These are phyloP conservation scores for Notodonta dromedarius DNA, from an alignment of 2,888 invertebrate genomes.

Conservation along the genomic window DNA sequence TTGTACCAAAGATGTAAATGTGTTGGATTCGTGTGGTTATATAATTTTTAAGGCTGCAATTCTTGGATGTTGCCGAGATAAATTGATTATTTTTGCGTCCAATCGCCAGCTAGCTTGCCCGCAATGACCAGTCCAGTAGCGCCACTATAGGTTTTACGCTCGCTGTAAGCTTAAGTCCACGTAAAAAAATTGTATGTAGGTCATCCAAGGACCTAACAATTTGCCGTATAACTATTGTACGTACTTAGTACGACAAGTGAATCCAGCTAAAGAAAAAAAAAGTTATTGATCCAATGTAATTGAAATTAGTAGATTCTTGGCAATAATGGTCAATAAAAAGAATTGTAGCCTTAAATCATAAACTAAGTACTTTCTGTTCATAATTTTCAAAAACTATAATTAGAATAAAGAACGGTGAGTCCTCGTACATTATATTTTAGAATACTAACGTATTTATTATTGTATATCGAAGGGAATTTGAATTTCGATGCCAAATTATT, in stretches of 20 bases:
- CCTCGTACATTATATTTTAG: constrained; percentile 29
- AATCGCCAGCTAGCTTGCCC: no score
- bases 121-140: no score
- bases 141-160: no score
- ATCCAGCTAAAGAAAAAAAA: no score
- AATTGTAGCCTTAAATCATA: constrained; percentile 35
- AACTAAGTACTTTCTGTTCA: constrained; percentile 30
- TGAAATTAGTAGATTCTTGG: no score
- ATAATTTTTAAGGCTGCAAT: constrained; percentile 47
- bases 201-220: no score
- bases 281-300: no score
- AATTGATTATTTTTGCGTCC: no score
- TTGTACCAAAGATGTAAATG: constrained; percentile 82
- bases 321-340: constrained; percentile 5
- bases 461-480: constrained; percentile 45
- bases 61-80: constrained; percentile 14
- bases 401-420: constrained; percentile 20
- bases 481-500: constrained; percentile 68
- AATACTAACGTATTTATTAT: constrained; percentile 50
- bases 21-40: constrained; percentile 65
- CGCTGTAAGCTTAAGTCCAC: no score
- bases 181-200: no score
- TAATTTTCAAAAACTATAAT: constrained; percentile 18
- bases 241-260: no score
- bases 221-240: no score